These are phyloP conservation scores for Pelecanus crispus DNA, from an alignment of 2,113 vertebrate species.

Conservation along the genomic window DNA sequence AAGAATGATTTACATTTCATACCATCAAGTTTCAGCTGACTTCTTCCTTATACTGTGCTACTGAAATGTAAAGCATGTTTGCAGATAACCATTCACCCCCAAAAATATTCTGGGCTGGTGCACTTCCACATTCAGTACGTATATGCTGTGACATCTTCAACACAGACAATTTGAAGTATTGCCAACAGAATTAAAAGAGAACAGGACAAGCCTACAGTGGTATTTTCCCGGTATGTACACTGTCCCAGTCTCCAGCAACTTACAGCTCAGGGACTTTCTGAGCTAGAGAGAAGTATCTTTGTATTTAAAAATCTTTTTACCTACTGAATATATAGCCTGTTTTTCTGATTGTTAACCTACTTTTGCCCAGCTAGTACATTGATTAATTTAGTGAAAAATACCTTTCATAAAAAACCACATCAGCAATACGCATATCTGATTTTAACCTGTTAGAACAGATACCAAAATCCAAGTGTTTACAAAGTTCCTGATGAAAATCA, in stretches of 20 bases:
- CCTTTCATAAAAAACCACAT: neutral
- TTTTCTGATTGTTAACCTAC: neutral
- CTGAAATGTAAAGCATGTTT: conserved; percentile 1
- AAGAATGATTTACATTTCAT: neutral
- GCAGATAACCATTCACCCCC: neutral
- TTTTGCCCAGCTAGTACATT: neutral
- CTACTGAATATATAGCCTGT: neutral
- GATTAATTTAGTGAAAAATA: neutral
- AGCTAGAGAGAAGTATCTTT: neutral
- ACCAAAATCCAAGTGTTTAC: neutral
- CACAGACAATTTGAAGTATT: neutral
- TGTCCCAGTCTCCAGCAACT: neutral
- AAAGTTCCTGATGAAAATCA: neutral
- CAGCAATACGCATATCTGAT: neutral
- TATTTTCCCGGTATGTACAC: neutral
- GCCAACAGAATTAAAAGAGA: neutral
- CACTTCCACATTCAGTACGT: neutral
- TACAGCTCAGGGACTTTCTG: neutral
- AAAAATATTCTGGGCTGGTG: neutral
- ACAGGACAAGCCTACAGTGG: neutral
- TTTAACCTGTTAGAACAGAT: neutral
- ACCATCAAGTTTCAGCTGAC: neutral
- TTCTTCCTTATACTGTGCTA: neutral
- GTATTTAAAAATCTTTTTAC: neutral
- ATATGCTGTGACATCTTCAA: neutral